Conservation (phyloP, 37 sponge, comb jelly and placozoan genomes). For the Axinella damicornis region DNA sequence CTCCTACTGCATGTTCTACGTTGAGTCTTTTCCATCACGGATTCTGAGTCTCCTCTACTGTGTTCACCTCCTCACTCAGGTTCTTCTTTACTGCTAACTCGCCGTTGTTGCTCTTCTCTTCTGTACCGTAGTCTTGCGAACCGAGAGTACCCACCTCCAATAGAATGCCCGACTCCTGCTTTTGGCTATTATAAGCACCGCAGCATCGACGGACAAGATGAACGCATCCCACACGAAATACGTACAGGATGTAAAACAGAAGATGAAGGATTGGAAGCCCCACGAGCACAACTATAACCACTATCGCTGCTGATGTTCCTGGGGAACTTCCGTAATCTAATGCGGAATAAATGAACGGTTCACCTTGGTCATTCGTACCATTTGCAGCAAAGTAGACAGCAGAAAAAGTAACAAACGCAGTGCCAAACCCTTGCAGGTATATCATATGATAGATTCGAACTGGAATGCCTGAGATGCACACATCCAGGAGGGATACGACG, state of each 20-base stretch:
- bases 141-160: no score
- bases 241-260: neutral
- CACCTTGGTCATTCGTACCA: constrained; percentile 50
- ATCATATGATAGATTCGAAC: constrained; percentile 54
- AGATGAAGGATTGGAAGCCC: constrained; percentile 62
- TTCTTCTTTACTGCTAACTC: no score
- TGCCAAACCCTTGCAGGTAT: constrained; percentile 14
- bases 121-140: no score
- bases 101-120: no score
- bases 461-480: constrained; percentile 40
- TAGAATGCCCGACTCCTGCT: no score
- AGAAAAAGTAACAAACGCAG: constrained; percentile 55
- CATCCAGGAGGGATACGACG: constrained; percentile 58
- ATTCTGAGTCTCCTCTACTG: no score
- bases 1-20: no score
- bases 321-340: constrained; percentile 66
- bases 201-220: no score
- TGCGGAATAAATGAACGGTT: constrained; percentile 55
- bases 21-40: no score
- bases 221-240: no score
- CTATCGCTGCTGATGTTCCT: constrained; percentile 28
- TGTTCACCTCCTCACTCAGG: no score
- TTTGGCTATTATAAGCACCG: no score
- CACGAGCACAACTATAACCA: constrained; percentile 25
- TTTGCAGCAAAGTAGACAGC: constrained; percentile 64